Base-by-base conservation (phyloP, 2,113 vertebrate genomes). In the Neomonachus schauinslandi region DNA sequence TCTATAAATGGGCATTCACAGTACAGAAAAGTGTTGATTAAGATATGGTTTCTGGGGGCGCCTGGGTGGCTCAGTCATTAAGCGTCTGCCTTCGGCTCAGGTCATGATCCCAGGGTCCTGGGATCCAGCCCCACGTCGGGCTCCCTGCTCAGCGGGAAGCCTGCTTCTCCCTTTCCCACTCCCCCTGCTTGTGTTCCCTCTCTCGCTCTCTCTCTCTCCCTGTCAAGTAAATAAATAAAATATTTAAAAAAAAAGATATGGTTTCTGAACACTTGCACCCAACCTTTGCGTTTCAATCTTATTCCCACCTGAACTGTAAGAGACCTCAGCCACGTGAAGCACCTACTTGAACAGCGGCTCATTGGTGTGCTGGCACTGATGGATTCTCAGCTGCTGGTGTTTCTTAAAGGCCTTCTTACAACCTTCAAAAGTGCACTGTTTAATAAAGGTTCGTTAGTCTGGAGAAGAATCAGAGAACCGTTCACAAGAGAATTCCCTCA, bases 381-480 rank as follows among this genome's bases (percentile, higher is more conserved):
- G 99, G 63, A 98, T 95, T 97, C 99, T 99, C 84, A 99, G 99
- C 89, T 99, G 99, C 65, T 99, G 99, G 95, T 99, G 99, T 94
- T 99, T 99, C 97, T 80, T 99, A 97, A 99, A 99, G 72, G 98
- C 96, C 94, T 99, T 98, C 63, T 95, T 97, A 97, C 99, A 99
- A 39, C 98, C 99, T 91, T 99, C 98, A 95, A 99, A 98, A 94
- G 98, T 92, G 57, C 99, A 99, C 99, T 99, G 96, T 96, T 97
- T 74, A 74, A 77, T 9, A 84, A 95, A 98, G 97, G 74, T 85
- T 24, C 95, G 15, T 97, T 93, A 95, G 82, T 67, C 74, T 95
- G 61, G 19, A 90, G 36, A 57, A 98, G 86, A 85, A 89, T 15
- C 36, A 39, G 84, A 84, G 22, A 72, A 55, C 11, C 57, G 49